Base-by-base conservation (phyloP, 2,113 vertebrate species). In the Cyprichromis sp. region DNA sequence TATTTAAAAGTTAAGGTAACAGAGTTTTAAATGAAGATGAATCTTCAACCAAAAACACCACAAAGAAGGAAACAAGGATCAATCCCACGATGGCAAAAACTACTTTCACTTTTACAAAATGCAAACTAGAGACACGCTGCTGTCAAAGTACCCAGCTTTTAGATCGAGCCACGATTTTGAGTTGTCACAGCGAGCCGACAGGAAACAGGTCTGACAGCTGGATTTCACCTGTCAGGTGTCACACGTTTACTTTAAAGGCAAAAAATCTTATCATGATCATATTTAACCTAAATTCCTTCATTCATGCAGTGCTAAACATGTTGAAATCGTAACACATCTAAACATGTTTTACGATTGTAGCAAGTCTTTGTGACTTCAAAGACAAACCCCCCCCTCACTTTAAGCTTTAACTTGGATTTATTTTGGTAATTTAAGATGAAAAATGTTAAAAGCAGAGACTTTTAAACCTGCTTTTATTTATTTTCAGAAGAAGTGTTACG, bases 381-480 rank as follows among this genome's bases (percentile, higher is more conserved):
- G 68, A 45, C n/a, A 26, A 26, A 73, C 1, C 0, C 0, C 17
- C 19, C 55, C 24, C 24, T 42, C 38, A 71, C 5, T 45, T 26
- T 45, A 45, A 73, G 68, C 21, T 45, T 73, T 73, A 45, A 73
- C 68, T 73, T 45, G 68, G 3, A 76, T 29, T 29, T 29, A 29
- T 29, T 76, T 47, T 47, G 40, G 8, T 47, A 9, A 47, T 29
- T 29, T 47, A 26, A 47, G 24, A 24, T 0, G 1, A 76, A 47
- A 26, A 45, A 47, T 47, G 24, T 47, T 47, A 29, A 76, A 47
- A 76, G 6, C 9, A 19, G 71, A 76, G 2, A 29, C 12, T 19
- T 29, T 76, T 12, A 19, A 8, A 29, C 4, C 42, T 0, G 1
- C 14, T 50, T 47, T 45, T 26, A 45, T 45, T 73, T 73, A 45